Conservation (phyloP, 2,113 vertebrate species). For the Xenus cinereus region DNA sequence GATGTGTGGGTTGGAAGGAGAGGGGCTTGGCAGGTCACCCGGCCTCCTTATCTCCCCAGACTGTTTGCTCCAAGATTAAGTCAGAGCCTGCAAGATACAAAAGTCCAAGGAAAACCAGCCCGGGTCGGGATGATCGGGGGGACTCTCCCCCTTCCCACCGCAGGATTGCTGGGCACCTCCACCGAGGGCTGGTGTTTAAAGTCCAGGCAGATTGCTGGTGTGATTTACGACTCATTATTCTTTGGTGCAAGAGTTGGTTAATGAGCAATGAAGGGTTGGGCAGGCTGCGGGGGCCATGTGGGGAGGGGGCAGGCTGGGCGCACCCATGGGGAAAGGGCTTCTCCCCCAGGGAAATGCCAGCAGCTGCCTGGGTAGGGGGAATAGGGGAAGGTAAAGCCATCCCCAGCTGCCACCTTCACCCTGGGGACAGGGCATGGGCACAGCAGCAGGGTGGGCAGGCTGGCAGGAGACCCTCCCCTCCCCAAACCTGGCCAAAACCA, state of each 20-base stretch:
- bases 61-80: conserved; percentile 60
- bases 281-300: not conserved
- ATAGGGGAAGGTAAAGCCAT: no score
- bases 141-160: not conserved
- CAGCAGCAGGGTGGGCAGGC: not conserved
- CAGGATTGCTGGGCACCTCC: not conserved
- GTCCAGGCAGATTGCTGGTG: not conserved
- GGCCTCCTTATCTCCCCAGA: not conserved
- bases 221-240: conserved; percentile 47
- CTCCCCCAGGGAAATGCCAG: rapidly evolving
- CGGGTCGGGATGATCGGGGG: not conserved
- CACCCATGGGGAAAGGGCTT: not conserved
- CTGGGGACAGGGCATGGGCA: not conserved
- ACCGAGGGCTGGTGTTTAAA: not conserved
- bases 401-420: not conserved
- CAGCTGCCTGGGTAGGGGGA: not conserved
- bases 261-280: conserved; percentile 53
- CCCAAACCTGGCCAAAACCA: not conserved
- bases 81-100: not conserved
- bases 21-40: not conserved
- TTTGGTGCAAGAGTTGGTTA: conserved; percentile 12
- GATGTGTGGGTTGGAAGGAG: not conserved
- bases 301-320: not conserved
- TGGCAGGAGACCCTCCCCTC: not conserved
- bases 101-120: conserved; percentile 16